phyloP scores from a whole-genome alignment of 2,113 vertebrate species.

The Trachemys scripta region DNA sequence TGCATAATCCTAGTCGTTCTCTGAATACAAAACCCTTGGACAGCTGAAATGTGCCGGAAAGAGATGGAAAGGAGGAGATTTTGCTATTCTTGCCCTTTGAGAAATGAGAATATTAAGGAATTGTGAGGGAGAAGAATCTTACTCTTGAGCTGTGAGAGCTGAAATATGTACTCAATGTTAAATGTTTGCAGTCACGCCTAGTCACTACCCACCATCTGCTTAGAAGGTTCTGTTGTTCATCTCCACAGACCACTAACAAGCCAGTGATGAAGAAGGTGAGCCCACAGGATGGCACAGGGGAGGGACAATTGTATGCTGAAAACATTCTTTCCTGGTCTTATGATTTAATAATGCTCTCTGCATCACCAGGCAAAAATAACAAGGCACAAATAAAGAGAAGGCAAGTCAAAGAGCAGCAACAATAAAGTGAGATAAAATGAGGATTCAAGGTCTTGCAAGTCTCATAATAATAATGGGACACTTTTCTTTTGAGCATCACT shows the following conservation, averaged over 20 bases:
- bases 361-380: background rate
- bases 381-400: background rate
- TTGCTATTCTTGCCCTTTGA: background rate
- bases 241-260: background rate
- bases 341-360: background rate
- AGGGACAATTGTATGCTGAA: background rate
- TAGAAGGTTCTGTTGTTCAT: background rate
- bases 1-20: background rate
- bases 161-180: background rate
- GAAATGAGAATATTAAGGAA: background rate
- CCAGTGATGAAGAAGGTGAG: background rate
- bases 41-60: background rate
- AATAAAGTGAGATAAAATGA: background rate
- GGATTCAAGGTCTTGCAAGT: background rate
- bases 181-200: background rate
- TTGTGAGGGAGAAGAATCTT: background rate
- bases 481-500: background rate
- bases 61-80: background rate
- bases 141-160: background rate
- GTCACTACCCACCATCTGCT: background rate
- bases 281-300: background rate
- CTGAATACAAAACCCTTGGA: background rate
- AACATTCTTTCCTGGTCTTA: background rate
- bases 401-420: background rate
- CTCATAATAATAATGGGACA: background rate